Base-by-base conservation (phyloP, 1,140 invertebrate species). In the Aphelenchoides besseyi region DNA sequence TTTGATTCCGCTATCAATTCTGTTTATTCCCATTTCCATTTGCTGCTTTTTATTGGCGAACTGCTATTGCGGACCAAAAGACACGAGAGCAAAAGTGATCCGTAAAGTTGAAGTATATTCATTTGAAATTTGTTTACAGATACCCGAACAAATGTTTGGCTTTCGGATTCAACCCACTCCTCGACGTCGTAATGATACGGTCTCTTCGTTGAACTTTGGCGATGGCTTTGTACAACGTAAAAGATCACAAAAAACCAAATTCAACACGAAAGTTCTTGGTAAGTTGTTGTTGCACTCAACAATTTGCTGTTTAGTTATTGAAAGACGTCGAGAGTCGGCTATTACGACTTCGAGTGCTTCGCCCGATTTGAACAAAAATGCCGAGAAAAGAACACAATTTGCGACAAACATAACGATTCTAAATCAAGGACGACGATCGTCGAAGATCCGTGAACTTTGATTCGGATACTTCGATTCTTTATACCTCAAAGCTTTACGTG, bases 11-110 rank as follows among this genome's bases (percentile, higher is more conserved):
- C n/a, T 79, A 3, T 69, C 75, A 2, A 78, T 78, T 48, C 66
- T 71, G n/a, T 72, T 79, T 54, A 78, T 78, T 23, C 76, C 76
- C 8, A n/a, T 79, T 26, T 71, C 66, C 2, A 64, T 78, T 3
- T 71, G 73, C 35, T 55, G 72, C 23, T 68, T 78, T 1, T 64
- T 78, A 8, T 23, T 78, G 2, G 79, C 76, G 35, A 72, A 68
- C 12, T 78, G 76, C 28, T 78, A 63, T 36, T 77, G 75, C 53
- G 76, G 76, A 30, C 71, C 71, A 26, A 78, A 78, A 55, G 76
- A 3, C 41, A 76, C 33, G 76, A 63, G 70, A 77, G n/a, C n/a
- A n/a, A n/a, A n/a, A n/a, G n/a, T n/a, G n/a, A n/a, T n/a, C n/a
- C n/a, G n/a, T n/a, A n/a, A n/a, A n/a, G n/a, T n/a, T n/a, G n/a